Base-by-base conservation (phyloP, 2,113 vertebrate species). In the Myiozetetes cayanensis region DNA sequence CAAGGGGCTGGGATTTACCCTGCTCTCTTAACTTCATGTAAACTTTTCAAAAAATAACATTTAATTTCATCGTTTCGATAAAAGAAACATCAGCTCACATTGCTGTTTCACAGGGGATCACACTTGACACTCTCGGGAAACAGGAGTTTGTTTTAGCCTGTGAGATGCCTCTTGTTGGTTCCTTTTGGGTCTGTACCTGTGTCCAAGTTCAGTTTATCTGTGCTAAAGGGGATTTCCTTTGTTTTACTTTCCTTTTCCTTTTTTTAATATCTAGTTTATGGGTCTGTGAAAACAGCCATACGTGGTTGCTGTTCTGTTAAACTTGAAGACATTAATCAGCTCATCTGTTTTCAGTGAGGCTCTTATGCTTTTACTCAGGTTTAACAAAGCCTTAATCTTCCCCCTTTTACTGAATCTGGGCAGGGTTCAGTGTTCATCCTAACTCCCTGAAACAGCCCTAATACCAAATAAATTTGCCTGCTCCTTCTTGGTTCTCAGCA, bases 161-260 rank as follows among this genome's bases (percentile, higher is more conserved):
- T 43, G 72, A 86, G 76, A 25, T 55, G 47, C 33, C 46, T 80
- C 41, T 27, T 9, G 44, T 46, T 87, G 37, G 47, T 9, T 27
- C 72, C 73, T 84, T 44, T 20, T 7, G 67, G 44, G 22, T 65
- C 21, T 25, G n/a, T 41, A 20, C 22, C 5, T 5, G 28, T 92
- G 61, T 59, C 61, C 78, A 67, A 56, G 43, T 55, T 84, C 63
- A 72, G 33, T 75, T 88, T 81, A 55, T 92, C 89, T 75, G 86
- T 55, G 35, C 77, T 71, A 7, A 94, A 94, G 65, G 75, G 89
- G 52, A 89, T 84, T 95, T 94, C 52, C 44, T 84, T 66, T 58
- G 53, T 58, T 86, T 80, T 74, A 4, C 41, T 66, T 63, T 66
- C 18, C 3, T 53, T 73, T 80, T 59, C 10, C 41, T 61, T 41